Evolutionary conservation across 2,888 invertebrate genomes (phyloP).

Genomic region (Philhelius pedissequus): DNA sequence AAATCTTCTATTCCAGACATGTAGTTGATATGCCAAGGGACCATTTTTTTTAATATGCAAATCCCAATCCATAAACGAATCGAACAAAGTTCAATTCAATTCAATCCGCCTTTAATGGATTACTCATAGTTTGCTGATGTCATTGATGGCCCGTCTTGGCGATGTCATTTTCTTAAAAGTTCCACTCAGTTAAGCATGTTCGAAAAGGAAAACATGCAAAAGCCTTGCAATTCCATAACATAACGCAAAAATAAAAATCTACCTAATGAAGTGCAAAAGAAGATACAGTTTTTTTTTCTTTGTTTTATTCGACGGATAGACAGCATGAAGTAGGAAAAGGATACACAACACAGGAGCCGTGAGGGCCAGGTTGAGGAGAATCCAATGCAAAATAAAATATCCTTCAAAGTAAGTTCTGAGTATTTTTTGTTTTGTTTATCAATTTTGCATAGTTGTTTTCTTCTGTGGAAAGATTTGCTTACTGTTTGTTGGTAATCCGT

Average conservation of each 20-base stretch:
- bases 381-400: slow-evolving; percentile 17
- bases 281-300: not conserved
- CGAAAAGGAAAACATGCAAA: not conserved
- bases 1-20: too few relatives aligned
- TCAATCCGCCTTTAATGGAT: slow-evolving; percentile 3
- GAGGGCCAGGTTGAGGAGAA: not conserved
- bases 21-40: too few relatives aligned
- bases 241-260: slow-evolving; percentile 25
- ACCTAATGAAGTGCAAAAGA: slow-evolving; percentile 24
- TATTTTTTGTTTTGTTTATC: not conserved
- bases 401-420: not conserved
- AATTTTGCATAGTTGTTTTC: not conserved
- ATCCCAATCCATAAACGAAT: slow-evolving; percentile 20
- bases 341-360: not conserved
- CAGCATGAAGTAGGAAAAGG: not conserved
- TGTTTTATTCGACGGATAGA: not conserved
- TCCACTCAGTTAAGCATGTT: slow-evolving; percentile 23
- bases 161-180: slow-evolving; percentile 18
- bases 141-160: not conserved
- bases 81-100: slow-evolving; percentile 17
- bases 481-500: slow-evolving; percentile 11
- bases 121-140: not conserved
- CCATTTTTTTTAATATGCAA: too few relatives aligned
- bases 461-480: slow-evolving; percentile 11
- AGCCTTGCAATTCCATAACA: slow-evolving; percentile 10